Evolutionary conservation across 2,797 vertebrate genomes (phyloP).

Genomic region (Scyliorhinus canicula): DNA sequence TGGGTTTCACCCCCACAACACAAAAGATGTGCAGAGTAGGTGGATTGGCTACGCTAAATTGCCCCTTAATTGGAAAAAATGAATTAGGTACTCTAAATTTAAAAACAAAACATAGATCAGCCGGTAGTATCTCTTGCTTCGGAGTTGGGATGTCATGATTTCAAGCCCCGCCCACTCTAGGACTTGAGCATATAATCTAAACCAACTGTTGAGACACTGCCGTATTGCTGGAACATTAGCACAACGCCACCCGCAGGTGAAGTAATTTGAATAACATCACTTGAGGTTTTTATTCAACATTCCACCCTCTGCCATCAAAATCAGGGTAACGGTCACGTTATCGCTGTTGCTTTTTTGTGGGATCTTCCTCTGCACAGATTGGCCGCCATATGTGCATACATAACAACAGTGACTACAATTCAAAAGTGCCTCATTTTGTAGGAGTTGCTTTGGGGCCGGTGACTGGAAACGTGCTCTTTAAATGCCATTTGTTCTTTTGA

Average conservation of each 20-base stretch:
- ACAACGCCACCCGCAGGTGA: not conserved
- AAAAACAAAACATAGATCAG: no score
- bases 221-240: not conserved
- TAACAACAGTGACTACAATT: not conserved
- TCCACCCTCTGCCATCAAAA: not conserved
- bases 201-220: not conserved
- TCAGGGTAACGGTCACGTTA: not conserved
- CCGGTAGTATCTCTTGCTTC: not conserved
- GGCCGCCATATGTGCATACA: not conserved
- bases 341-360: not conserved
- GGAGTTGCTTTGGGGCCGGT: not conserved
- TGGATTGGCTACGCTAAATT: no score
- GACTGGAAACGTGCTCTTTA: not conserved
- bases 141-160: not conserved
- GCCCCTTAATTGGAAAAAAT: no score
- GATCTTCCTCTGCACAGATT: not conserved
- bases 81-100: no score
- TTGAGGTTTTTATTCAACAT: not conserved
- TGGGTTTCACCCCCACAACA: no score
- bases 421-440: not conserved
- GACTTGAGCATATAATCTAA: not conserved
- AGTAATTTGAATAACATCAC: not conserved
- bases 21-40: no score
- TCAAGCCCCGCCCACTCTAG: not conserved
- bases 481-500: not conserved